Conservation (phyloP, 2,797 vertebrate genomes). For the Acipenser ruthenus region DNA sequence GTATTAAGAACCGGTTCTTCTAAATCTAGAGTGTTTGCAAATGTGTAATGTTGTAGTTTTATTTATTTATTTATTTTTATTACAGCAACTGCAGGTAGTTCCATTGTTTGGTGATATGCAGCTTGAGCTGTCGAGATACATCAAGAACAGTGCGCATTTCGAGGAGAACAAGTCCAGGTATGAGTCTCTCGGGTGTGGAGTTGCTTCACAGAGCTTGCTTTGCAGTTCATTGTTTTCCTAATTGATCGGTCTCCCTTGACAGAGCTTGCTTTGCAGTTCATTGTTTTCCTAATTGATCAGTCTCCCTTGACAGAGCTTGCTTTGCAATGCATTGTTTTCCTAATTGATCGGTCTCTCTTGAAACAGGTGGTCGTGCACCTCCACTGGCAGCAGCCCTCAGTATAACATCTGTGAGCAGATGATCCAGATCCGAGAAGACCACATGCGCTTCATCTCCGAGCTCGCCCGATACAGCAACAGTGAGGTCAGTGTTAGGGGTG, state of each 20-base stretch:
- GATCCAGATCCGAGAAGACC: slow-evolving; percentile 96
- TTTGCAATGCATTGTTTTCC: neutral
- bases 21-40: no score
- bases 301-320: no score
- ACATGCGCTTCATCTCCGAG: slow-evolving; percentile 98
- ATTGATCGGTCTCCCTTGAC: no score
- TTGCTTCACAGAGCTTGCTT: no score
- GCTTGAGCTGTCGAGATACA: slow-evolving; percentile 92
- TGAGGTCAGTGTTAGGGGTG: slow-evolving; percentile 57
- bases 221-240: no score
- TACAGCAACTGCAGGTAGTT: slow-evolving; percentile 92
- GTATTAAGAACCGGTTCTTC: no score
- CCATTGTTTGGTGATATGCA: slow-evolving; percentile 98
- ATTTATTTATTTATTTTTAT: slow-evolving; percentile 12
- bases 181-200: no score
- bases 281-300: no score
- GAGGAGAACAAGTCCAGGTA: no score
- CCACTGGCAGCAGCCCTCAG: slow-evolving; percentile 88
- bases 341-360: slow-evolving; percentile 6
- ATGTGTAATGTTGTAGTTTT: neutral
- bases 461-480: slow-evolving; percentile 97
- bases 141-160: slow-evolving; percentile 96
- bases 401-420: slow-evolving; percentile 99
- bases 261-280: no score
- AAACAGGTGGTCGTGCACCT: slow-evolving; percentile 85